Evolutionary conservation across 2,888 invertebrate species (phyloP).

Genomic region (Tachystola acroxantha): DNA sequence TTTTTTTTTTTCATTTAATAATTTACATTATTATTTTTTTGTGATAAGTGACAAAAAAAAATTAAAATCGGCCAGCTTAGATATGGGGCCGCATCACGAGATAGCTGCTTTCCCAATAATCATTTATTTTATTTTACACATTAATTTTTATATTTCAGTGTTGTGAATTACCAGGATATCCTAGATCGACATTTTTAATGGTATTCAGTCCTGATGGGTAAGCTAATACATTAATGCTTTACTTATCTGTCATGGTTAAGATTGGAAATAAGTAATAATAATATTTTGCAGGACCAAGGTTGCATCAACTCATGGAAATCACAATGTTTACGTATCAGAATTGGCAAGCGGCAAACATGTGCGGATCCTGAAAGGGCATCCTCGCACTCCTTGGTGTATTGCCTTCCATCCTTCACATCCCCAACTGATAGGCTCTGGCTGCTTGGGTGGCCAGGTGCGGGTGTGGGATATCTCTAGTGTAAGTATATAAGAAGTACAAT

Average conservation of each 20-base stretch:
- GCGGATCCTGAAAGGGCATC: slow-evolving; percentile 88
- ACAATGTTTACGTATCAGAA: slow-evolving; percentile 91
- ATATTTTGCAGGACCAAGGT: slow-evolving; percentile 81
- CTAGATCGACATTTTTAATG: slow-evolving; percentile 90
- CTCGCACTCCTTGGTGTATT: slow-evolving; percentile 93
- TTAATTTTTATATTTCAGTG: slow-evolving; percentile 64
- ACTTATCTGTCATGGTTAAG: background rate
- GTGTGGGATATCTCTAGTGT: slow-evolving; percentile 87
- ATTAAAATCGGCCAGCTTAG: too few relatives aligned
- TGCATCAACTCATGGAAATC: slow-evolving; percentile 94
- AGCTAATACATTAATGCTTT: slow-evolving; percentile 33
- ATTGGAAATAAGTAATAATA: too few relatives aligned
- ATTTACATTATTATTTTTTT: too few relatives aligned
- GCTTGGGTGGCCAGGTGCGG: slow-evolving; percentile 92
- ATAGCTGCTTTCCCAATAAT: too few relatives aligned
- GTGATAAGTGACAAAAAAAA: too few relatives aligned
- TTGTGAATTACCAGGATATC: slow-evolving; percentile 85
- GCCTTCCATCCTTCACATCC: slow-evolving; percentile 92
- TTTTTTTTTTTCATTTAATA: too few relatives aligned
- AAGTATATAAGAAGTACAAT: too few relatives aligned
- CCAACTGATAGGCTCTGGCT: slow-evolving; percentile 91
- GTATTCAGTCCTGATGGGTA: slow-evolving; percentile 93
- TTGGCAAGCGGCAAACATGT: slow-evolving; percentile 87
- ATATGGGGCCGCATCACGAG: too few relatives aligned
- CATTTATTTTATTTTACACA: too few relatives aligned